These are phyloP conservation scores for Helicorthomorpha holstii DNA, from an alignment of 1,140 invertebrate species.

Conservation along the genomic window DNA sequence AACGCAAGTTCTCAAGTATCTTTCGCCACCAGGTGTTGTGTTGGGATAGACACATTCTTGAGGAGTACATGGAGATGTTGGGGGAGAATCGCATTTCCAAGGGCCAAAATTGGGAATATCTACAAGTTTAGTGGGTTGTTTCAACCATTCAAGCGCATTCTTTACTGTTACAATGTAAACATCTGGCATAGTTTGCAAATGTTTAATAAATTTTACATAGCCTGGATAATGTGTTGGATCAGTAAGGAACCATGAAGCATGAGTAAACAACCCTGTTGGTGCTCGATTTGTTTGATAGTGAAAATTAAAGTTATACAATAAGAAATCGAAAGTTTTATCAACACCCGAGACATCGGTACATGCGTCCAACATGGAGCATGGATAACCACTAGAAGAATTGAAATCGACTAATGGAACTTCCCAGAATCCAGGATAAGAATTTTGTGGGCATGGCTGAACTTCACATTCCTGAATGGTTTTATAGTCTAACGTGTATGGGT, in stretches of 20 bases:
- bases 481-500: constrained; percentile 72
- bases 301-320: constrained; percentile 17
- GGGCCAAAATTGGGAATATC: constrained; percentile 19
- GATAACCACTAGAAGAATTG: constrained; percentile 26
- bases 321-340: constrained; percentile 15
- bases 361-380: constrained; percentile 42
- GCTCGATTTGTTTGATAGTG: constrained; percentile 18
- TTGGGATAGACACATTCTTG: constrained; percentile 18
- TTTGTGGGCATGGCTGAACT: constrained; percentile 53
- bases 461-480: constrained; percentile 37
- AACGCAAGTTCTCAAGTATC: constrained; percentile 38
- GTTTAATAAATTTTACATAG: constrained; percentile 13
- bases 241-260: constrained; percentile 14
- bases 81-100: neutral
- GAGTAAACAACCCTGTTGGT: constrained; percentile 6
- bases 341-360: constrained; percentile 24
- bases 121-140: constrained; percentile 31
- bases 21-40: constrained; percentile 35
- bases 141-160: constrained; percentile 38
- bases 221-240: constrained; percentile 13
- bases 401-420: constrained; percentile 43
- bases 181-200: constrained; percentile 16
- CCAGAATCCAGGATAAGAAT: constrained; percentile 58
- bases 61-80: neutral
- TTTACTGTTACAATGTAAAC: constrained; percentile 21